Base-by-base conservation (phyloP, 2,113 vertebrate species). In the Pachypanchax playfairii region DNA sequence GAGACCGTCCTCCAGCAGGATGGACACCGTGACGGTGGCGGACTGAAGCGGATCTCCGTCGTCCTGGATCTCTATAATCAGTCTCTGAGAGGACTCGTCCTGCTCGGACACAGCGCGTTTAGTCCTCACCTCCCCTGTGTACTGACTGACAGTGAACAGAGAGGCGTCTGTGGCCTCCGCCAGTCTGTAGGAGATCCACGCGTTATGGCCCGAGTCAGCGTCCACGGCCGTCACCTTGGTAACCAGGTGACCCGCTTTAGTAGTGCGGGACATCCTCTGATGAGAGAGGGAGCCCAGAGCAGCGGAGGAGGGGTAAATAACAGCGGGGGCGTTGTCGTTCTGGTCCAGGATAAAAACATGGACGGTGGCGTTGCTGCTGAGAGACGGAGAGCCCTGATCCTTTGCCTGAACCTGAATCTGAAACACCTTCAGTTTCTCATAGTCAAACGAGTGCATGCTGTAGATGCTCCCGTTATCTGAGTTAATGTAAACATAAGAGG, bases 141-240 rank as follows among this genome's bases (percentile, higher is more conserved):
- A 89, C 44, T 82, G 50, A 21, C 84, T 92, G 41, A 93, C 84
- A 0, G 77, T 85, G 69, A 93, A 93, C 57, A 92, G 85, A 69
- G 87, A 88, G 52, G 77, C 63, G 64, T 92, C 88, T 5, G 90
- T 86, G 57, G 89, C 87, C 71, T 91, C 88, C 25, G 88, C 54
- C 69, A 93, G 65, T 64, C 84, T 91, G 86, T 92, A 93, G 1
- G 91, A 92, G 75, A 93, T 87, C 90, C 92, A 93, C 47, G 92
- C 92, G 72, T 94, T 94, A 65, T 92, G 90, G 29, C 92, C 93
- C 14, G 92, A 92, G 75, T 94, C 92, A 38, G 90, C 87, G 73
- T 93, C 93, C 87, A 93, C 92, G 10, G 92, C 92, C 0, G 92
- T 92, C 65, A 94, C 85, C 70, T 93, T 93, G 17, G 92, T 92